phyloP scores from a whole-genome alignment of 2,888 invertebrate species.

The Byasa hedistus region DNA sequence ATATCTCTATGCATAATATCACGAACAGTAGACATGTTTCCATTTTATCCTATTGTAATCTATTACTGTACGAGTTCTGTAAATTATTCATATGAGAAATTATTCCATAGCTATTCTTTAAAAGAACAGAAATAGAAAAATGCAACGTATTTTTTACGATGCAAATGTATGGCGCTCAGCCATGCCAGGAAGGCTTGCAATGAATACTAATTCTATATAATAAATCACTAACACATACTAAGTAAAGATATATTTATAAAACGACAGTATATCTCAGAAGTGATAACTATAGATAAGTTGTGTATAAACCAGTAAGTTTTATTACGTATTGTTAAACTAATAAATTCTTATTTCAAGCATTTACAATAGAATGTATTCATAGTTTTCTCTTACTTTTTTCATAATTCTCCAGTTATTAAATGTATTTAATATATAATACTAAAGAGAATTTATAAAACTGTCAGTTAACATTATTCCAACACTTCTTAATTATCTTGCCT shows the following conservation, averaged over 20 bases:
- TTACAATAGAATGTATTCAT: too few relatives aligned
- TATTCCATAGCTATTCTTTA: background rate
- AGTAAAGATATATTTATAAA: too few relatives aligned
- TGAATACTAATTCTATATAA: too few relatives aligned
- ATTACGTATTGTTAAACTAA: too few relatives aligned
- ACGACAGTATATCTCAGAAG: too few relatives aligned
- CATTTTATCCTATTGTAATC: constrained; percentile 8
- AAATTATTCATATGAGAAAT: background rate
- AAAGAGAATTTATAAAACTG: constrained; percentile 7
- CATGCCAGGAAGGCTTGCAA: too few relatives aligned
- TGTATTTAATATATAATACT: background rate
- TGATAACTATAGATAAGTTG: too few relatives aligned
- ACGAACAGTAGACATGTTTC: constrained; percentile 6
- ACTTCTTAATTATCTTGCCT: constrained; percentile 20
- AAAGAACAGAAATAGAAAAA: background rate
- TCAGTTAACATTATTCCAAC: constrained; percentile 7
- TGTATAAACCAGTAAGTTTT: too few relatives aligned
- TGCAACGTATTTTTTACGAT: background rate
- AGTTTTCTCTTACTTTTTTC: too few relatives aligned
- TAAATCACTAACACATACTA: too few relatives aligned
- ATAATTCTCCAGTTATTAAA: too few relatives aligned
- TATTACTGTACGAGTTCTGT: background rate
- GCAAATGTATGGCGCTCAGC: background rate
- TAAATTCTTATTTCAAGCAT: too few relatives aligned
- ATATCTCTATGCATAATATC: constrained; percentile 1